Evolutionary conservation across 2,797 vertebrate genomes (phyloP).

Genomic region (Acipenser transmontanus): DNA sequence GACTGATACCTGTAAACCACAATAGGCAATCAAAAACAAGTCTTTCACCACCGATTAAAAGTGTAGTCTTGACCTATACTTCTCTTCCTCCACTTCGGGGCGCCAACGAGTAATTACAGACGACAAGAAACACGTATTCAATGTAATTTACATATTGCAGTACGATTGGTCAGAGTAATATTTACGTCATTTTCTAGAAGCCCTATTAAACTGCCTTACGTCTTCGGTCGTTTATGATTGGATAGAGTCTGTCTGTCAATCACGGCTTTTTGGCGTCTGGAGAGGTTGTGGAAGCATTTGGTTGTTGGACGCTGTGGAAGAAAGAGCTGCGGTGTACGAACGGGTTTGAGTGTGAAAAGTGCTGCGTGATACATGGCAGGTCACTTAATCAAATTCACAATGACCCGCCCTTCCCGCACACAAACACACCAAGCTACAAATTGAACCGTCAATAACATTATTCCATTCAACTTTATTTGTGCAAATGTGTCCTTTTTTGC

Average conservation of each 20-base stretch:
- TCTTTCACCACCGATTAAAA: no score
- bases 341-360: not conserved
- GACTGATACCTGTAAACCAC: no score
- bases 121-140: no score
- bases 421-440: no score
- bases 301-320: slow-evolving; percentile 18
- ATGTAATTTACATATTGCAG: not conserved
- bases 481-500: no score
- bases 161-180: slow-evolving; percentile 32
- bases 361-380: not conserved
- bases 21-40: no score
- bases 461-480: no score
- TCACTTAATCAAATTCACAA: not conserved
- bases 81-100: slow-evolving; percentile 48
- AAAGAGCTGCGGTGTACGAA: slow-evolving; percentile 22
- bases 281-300: slow-evolving; percentile 41
- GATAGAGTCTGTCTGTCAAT: slow-evolving; percentile 48
- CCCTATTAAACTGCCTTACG: slow-evolving; percentile 33
- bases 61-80: no score
- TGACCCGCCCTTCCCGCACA: not conserved
- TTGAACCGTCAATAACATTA: no score
- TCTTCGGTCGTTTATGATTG: slow-evolving; percentile 37
- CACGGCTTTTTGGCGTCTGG: slow-evolving; percentile 39
- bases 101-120: slow-evolving; percentile 36
- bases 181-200: not conserved